Conservation (phyloP, 2,888 invertebrate genomes). For the Agonopterix heracliana region DNA sequence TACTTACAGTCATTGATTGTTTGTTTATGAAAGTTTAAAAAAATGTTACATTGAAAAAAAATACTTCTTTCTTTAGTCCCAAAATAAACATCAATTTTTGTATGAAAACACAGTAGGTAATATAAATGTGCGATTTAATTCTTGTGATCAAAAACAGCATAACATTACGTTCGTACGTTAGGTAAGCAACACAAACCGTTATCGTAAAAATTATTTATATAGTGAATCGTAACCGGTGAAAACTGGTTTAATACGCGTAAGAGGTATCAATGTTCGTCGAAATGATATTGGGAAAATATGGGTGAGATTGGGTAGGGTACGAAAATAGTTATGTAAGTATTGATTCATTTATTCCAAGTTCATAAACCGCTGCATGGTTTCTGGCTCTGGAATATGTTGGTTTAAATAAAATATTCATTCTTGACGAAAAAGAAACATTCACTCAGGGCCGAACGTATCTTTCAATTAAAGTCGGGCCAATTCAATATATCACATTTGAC, state of each 20-base stretch:
- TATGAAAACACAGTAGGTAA: no score
- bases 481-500: no score
- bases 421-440: no score
- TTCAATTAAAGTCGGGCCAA: no score
- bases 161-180: constrained; percentile 14
- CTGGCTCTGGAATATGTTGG: no score
- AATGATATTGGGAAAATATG: background rate
- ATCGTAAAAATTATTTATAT: constrained; percentile 22
- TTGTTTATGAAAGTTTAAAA: background rate
- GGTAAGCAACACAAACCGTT: constrained; percentile 18
- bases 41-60: background rate
- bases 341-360: no score
- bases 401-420: no score
- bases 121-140: constrained; percentile 2
- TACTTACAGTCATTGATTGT: background rate
- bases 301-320: background rate
- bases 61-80: no score
- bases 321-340: no score
- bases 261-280: background rate
- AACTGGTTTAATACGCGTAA: constrained; percentile 3
- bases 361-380: no score
- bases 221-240: constrained; percentile 4
- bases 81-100: no score
- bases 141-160: background rate
- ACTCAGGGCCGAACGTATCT: no score